phyloP scores from a whole-genome alignment of 2,888 invertebrate species.

The Netelia fuscicornis region DNA sequence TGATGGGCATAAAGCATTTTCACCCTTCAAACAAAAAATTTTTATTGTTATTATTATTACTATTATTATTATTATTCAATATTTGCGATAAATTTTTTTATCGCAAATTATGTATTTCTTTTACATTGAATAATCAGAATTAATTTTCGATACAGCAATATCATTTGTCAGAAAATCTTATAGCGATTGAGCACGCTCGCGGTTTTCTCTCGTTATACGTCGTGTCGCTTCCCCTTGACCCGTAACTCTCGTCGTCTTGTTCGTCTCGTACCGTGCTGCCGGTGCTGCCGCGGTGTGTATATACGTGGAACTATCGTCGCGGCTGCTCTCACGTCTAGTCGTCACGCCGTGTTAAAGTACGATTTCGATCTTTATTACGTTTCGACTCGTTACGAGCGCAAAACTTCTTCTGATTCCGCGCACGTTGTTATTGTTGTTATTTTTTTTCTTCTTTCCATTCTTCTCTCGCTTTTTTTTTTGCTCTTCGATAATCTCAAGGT shows the following conservation, averaged over 20 bases:
- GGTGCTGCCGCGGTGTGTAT: slow-evolving; percentile 23
- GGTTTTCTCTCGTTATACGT: slow-evolving; percentile 62
- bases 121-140: neutral
- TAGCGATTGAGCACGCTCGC: slow-evolving; percentile 41
- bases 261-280: neutral
- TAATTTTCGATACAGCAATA: neutral
- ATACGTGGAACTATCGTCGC: slow-evolving; percentile 8
- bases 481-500: slow-evolving; percentile 2
- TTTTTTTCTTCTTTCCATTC: neutral
- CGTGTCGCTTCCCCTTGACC: slow-evolving; percentile 63
- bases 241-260: slow-evolving; percentile 22
- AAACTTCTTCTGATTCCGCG: neutral
- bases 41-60: no score
- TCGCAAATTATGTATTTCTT: neutral
- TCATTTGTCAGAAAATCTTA: slow-evolving; percentile 46
- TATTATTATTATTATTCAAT: no score
- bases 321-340: slow-evolving; percentile 1
- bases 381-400: slow-evolving; percentile 19
- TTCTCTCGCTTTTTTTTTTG: neutral
- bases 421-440: slow-evolving; percentile 6
- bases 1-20: no score
- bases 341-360: slow-evolving; percentile 51
- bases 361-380: slow-evolving; percentile 43
- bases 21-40: no score
- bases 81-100: no score